Base-by-base conservation (phyloP, 2,797 vertebrate genomes). In the Coilia nasus region DNA sequence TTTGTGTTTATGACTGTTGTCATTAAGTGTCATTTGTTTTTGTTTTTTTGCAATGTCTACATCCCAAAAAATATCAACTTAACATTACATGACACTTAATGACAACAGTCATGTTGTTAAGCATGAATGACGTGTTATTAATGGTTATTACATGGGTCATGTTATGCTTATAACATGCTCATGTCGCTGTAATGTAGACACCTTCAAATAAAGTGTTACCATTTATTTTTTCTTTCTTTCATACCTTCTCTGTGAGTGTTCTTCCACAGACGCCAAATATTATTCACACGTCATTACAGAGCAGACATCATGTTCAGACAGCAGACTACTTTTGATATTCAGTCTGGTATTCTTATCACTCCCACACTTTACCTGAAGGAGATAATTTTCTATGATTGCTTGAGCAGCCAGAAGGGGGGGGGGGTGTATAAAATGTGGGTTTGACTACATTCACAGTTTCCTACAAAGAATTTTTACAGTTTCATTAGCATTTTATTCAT, bases 251-350 rank as follows among this genome's bases (percentile, higher is more conserved):
- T 14, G 25, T n/a, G 7, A 78, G 17, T 78, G 15, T 78, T 78
- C 71, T 78, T 78, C 71, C 71, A 44, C 71, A 78, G 71, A 78
- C 17, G 35, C 35, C 50, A 78, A 78, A 78, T 78, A 78, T 44
- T 44, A 78, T 44, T 41, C 71, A 78, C 71, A 78, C 71, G 44
- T 78, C 71, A 44, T 78, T 78, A 78, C 31, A 44, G 31, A 44
- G 71, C 17, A 78, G 71, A 78, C 71, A n/a, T 78, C 71, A 44
- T 35, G 21, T 31, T 78, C 71, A 78, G 31, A 78, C 35, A 31
- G 71, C 71, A 78, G 31, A 78, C 71, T 78, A 6, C 71, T 78
- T 78, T 78, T 78, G 35, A 78, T 41, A 78, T 78, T 78, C 71
- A 78, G 71, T 31, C 71, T 78, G 35, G 31, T 15, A n/a, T 78